Conservation (phyloP, 2,888 invertebrate genomes). For the Terebella lapidaria region DNA sequence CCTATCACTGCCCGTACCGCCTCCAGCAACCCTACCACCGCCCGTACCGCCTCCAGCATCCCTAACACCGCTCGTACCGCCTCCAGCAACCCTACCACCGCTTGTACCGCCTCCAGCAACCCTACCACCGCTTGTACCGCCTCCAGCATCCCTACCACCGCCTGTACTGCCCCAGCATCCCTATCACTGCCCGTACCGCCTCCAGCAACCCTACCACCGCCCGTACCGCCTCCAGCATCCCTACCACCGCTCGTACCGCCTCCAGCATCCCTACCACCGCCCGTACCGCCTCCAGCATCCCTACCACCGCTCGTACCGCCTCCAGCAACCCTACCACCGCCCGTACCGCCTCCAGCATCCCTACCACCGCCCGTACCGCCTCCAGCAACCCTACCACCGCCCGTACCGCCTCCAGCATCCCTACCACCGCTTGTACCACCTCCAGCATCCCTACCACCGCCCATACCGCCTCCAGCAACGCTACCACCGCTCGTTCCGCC, state of each 20-base stretch:
- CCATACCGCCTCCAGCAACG: background rate
- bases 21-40: constrained; percentile 35
- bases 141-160: constrained; percentile 35
- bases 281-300: too few relatives aligned
- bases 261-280: too few relatives aligned
- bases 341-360: background rate
- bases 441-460: background rate
- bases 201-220: too few relatives aligned
- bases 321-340: too few relatives aligned
- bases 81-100: constrained; percentile 35
- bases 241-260: too few relatives aligned
- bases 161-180: too few relatives aligned
- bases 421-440: background rate
- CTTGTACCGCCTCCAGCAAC: constrained; percentile 34
- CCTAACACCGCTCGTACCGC: too few relatives aligned
- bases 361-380: background rate
- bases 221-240: too few relatives aligned
- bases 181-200: too few relatives aligned
- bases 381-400: background rate
- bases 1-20: too few relatives aligned
- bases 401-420: background rate
- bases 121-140: constrained; percentile 45
- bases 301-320: too few relatives aligned
- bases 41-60: too few relatives aligned
- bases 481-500: background rate